Percentiles rank a stretch among this genome's conserved stretches.
Conservation (phyloP, 1,140 invertebrate species). For the Carcinoscorpius rotundicauda region DNA sequence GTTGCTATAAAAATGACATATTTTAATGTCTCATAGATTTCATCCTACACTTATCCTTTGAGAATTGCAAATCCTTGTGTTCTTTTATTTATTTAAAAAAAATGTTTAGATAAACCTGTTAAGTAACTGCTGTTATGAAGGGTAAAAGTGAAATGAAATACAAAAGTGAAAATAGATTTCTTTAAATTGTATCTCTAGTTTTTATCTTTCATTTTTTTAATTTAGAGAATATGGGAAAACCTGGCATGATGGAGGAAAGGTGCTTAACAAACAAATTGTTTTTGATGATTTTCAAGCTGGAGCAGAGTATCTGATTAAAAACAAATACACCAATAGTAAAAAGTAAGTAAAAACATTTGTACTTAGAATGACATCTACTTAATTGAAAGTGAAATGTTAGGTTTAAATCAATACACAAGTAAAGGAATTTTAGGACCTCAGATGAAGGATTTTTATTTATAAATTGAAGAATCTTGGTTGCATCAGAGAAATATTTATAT, state of each 20-base stretch:
- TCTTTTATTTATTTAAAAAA: no score
- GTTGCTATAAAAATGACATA: no score
- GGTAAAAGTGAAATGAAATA: slow-evolving; percentile 1
- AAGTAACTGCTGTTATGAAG: background rate
- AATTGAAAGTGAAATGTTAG: no score
- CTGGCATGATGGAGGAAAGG: slow-evolving; percentile 88
- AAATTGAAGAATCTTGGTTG: no score
- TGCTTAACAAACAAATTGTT: slow-evolving; percentile 91
- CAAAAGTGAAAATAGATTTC: background rate
- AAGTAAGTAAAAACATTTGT: slow-evolving; percentile 34
- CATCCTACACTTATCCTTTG: no score
- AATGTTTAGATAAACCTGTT: slow-evolving; percentile 7
- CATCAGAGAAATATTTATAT: no score
- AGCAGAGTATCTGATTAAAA: slow-evolving; percentile 73
- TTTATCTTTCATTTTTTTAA: slow-evolving; percentile 17
- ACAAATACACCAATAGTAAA: slow-evolving; percentile 61
- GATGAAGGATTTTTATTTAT: no score
- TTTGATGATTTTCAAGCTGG: slow-evolving; percentile 94
- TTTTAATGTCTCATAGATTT: no score
- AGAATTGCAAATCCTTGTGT: no score
- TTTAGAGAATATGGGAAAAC: slow-evolving; percentile 87
- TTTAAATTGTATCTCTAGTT: slow-evolving; percentile 8
- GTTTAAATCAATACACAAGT: no score
- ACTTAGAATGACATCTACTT: no score
- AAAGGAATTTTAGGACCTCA: no score